Evolutionary conservation across 2,113 vertebrate genomes (phyloP).

Genomic region (Nannobrachium achirus): DNA sequence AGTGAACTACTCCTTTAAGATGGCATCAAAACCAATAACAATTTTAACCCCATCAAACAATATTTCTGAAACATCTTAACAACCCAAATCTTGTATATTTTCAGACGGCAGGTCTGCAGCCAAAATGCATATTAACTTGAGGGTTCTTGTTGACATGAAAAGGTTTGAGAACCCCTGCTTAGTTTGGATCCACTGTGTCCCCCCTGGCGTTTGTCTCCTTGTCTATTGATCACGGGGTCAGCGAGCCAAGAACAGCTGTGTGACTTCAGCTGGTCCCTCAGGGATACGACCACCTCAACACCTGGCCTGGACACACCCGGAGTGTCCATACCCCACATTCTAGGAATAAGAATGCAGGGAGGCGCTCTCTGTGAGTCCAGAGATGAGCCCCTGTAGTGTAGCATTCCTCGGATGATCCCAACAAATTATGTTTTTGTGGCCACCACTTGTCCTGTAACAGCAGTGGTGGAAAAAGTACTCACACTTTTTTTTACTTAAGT

Average conservation of each 20-base stretch:
- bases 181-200: constrained; percentile 18
- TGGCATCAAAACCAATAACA: too few relatives aligned
- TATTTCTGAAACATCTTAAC: too few relatives aligned
- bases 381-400: neutral
- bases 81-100: too few relatives aligned
- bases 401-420: neutral
- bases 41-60: too few relatives aligned
- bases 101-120: too few relatives aligned
- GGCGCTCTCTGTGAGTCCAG: neutral
- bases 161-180: too few relatives aligned
- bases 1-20: too few relatives aligned
- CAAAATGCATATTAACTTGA: too few relatives aligned
- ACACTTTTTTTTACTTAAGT: neutral
- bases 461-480: neutral
- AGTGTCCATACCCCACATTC: constrained; percentile 4
- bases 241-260: constrained; percentile 56
- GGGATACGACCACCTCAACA: constrained; percentile 25
- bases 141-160: too few relatives aligned
- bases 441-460: neutral
- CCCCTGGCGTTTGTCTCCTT: constrained; percentile 14
- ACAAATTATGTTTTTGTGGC: neutral
- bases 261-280: constrained; percentile 36
- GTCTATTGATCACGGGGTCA: constrained; percentile 10
- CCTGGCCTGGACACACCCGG: constrained; percentile 39
- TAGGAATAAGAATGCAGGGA: constrained; percentile 19